Base-by-base conservation (phyloP, 2,888 invertebrate species). In the Epicampocera succincta region DNA sequence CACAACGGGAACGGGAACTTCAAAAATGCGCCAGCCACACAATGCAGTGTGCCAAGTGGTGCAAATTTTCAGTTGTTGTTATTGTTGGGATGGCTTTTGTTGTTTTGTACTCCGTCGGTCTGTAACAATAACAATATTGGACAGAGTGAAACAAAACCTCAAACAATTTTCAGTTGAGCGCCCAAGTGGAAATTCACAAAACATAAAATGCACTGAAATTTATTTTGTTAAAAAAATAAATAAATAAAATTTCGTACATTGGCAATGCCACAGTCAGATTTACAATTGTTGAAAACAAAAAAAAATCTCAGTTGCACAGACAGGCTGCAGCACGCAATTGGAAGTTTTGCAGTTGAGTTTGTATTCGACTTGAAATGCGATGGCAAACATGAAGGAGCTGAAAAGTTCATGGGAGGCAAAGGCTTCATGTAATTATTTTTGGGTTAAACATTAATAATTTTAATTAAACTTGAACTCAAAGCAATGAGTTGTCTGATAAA, bases 181-280 rank as follows among this genome's bases (percentile, higher is more conserved):
- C 80, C 90, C 91, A 91, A 88, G 91, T 89, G 90, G 90, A 90
- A 91, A 91, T 87, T 88, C 88, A 87, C 87, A 87, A 74, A 90
- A 87, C 88, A 87, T 42, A 54, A 66, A 87, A 87, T 86, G 86
- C 87, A 87, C 85, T 85, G 84, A 84, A 83, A 29, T 63, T 54
- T 66, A 3, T 75, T 52, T 61, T 72, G 50, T 61, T 61, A 12
- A 52, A 50, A 58, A 54, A 38, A 13, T 40, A 46, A 58, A 54
- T 29, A 69, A 58, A 38, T 13, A 44, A 71, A 69, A 75, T 61
- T 15, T 58, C 29, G 17, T 56, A 38, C 73, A 29, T n/a, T 48
- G 12, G 44, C 65, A 71, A 50, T 50, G 76, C 46, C 66, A 25
- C 61, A 69, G 25, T 54, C 66, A 61, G 69, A 61, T 46, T 60